A percentile compares a stretch with the other conserved stretches of the same genome.
These are phyloP conservation scores for Aproaerema taeniolella DNA, from an alignment of 2,888 invertebrate genomes.

Conservation along the genomic window DNA sequence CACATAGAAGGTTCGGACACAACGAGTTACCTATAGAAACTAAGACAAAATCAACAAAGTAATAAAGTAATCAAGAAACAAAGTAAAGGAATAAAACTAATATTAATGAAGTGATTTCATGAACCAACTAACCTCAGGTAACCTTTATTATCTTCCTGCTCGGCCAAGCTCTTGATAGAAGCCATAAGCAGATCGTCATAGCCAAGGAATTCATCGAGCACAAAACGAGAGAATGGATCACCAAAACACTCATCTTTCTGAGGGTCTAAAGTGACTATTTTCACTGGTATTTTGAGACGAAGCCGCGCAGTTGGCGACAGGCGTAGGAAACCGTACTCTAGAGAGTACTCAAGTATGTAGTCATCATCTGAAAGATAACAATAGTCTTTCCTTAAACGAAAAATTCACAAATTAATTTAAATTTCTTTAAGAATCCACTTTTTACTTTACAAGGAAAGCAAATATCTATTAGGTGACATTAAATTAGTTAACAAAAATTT, in stretches of 20 bases:
- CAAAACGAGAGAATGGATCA: conserved; percentile 91
- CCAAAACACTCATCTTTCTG: conserved; percentile 94
- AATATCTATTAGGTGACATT: no score
- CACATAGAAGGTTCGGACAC: no score
- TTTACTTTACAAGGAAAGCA: no score
- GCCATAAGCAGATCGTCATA: conserved; percentile 99
- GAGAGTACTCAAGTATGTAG: conserved; percentile 97
- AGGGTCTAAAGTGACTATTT: conserved; percentile 92
- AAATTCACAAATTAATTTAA: no score
- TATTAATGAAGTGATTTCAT: no score
- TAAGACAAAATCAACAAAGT: no score
- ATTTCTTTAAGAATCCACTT: no score
- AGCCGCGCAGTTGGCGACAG: conserved; percentile 91
- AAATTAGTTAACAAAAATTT: no score
- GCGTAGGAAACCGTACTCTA: conserved; percentile 97
- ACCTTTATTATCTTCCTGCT: conserved; percentile 97
- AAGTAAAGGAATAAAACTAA: no score
- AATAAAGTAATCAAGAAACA: no score
- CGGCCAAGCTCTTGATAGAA: conserved; percentile 95
- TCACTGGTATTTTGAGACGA: conserved; percentile 93
- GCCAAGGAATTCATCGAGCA: conserved; percentile 95
- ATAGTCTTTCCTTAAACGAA: no score
- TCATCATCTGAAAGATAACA: conserved; percentile 83
- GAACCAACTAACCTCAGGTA: conserved; percentile 88
- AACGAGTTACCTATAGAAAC: no score